Percentiles rank a stretch among this genome's conserved stretches.
Evolutionary conservation across 1,140 invertebrate species (phyloP).

Genomic region (Grapholita molesta): DNA sequence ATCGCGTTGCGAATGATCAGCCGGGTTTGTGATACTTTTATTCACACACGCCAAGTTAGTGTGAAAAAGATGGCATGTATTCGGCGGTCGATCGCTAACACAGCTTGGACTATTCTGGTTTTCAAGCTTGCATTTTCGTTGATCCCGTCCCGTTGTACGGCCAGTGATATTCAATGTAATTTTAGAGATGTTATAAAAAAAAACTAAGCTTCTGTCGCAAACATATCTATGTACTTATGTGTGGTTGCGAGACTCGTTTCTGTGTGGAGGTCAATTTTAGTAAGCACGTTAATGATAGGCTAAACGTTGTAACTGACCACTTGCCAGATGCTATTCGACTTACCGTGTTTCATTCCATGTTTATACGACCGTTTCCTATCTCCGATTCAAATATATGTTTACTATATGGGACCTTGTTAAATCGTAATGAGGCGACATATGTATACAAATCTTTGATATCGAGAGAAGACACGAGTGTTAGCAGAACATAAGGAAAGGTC

Average conservation of each 20-base stretch:
- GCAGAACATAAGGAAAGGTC: neutral
- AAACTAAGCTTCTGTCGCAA: conserved; percentile 73
- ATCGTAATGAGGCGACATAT: neutral
- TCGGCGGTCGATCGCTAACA: neutral
- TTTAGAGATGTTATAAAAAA: conserved; percentile 52
- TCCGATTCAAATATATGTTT: neutral
- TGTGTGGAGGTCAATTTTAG: conserved; percentile 46
- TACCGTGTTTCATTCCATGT: neutral
- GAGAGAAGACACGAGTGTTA: neutral
- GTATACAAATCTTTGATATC: neutral
- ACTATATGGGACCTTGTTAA: neutral
- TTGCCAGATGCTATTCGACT: neutral
- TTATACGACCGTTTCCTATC: neutral
- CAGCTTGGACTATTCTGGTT: neutral
- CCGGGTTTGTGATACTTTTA: neutral
- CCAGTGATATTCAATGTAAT: conserved; percentile 55
- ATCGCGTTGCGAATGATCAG: neutral
- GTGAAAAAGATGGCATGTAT: neutral
- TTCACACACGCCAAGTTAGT: neutral
- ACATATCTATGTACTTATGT: conserved; percentile 66
- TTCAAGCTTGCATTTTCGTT: neutral
- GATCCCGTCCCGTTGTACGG: conserved; percentile 22
- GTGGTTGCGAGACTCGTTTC: conserved; percentile 43
- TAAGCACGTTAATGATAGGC: neutral
- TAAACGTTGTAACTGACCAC: conserved; percentile 6